Base-by-base conservation (phyloP, 2,113 vertebrate species). In the Indicator maculatus region DNA sequence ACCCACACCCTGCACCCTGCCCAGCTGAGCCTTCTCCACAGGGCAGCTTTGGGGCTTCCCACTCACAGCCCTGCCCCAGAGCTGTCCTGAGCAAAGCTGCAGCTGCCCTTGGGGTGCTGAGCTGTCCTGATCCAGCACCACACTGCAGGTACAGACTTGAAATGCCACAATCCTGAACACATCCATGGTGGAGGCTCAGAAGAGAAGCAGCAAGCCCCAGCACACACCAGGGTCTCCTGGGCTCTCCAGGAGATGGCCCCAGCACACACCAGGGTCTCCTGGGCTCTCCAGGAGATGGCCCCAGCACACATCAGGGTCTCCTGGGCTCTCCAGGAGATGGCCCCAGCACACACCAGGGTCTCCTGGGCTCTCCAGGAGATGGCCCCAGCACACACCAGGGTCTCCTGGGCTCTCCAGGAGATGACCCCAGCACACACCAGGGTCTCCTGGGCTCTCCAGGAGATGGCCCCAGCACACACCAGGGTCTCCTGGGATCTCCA, bases 401-500 rank as follows among this genome's bases (percentile, higher is more conserved):
- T 36, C 36, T 36, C 36, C 36, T 36, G 36, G 36, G 36, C 7
- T 36, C 36, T 36, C 36, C 36, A 36, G 36, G 36, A 36, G 36
- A 36, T 36, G 36, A 8, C 36, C 36, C 36, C 36, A 36, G 36
- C 36, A 36, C 36, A 36, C 36, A 36, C 36, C 36, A 36, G 36
- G 36, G 36, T 36, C 36, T 36, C 8, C 36, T 36, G 36, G 36
- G 16, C 3, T 8, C 38, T 26, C 58, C 63, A 31, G 45, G 36
- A 47, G 58, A 5, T 6, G 4, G 6, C 13, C 31, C 3, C 6
- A 2, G 1, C 64, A 1, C 0, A 1, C 6, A 14, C 69, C 24
- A 0, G 1, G 12, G 36, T 36, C 7, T 36, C 36, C 36, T 36
- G 36, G 36, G 16, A 3, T 8, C 38, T 30, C 58, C 63, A 31